Conservation (phyloP, 2,113 vertebrate genomes). For the Pluvialis apricaria region DNA sequence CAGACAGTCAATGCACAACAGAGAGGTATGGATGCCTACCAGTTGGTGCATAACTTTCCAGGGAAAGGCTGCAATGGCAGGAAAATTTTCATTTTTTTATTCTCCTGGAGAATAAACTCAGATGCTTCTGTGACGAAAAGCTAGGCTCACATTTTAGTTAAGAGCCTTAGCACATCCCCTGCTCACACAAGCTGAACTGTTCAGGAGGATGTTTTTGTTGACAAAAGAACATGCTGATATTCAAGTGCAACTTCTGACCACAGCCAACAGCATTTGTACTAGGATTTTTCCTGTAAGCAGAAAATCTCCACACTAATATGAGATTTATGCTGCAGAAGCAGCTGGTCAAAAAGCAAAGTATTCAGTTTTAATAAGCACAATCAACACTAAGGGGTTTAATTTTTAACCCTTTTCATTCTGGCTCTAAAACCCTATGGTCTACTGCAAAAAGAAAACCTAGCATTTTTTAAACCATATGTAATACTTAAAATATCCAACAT, state of each 20-base stretch:
- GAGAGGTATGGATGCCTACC: not conserved
- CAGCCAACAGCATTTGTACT: not conserved
- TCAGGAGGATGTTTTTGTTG: not conserved
- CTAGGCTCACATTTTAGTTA: not conserved
- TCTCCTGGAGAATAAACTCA: not conserved
- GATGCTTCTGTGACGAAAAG: not conserved
- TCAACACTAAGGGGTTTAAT: not conserved
- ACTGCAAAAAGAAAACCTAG: not conserved
- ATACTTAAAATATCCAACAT: not conserved
- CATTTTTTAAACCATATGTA: not conserved
- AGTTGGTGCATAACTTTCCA: not conserved
- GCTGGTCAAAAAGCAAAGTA: conserved; percentile 39
- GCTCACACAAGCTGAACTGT: not conserved
- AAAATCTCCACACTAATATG: conserved; percentile 4
- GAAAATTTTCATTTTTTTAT: not conserved
- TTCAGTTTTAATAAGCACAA: conserved; percentile 49
- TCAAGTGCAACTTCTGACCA: conserved; percentile 1
- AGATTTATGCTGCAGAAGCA: conserved; percentile 45
- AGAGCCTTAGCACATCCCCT: not conserved
- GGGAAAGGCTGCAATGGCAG: not conserved
- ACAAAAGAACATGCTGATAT: conserved; percentile 25
- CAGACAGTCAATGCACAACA: not conserved
- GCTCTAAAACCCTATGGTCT: not conserved
- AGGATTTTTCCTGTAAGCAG: conserved; percentile 46
- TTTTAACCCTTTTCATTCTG: conserved; percentile 32